Evolutionary conservation across 2,888 invertebrate genomes (phyloP).

Genomic region (Empis stercorea): DNA sequence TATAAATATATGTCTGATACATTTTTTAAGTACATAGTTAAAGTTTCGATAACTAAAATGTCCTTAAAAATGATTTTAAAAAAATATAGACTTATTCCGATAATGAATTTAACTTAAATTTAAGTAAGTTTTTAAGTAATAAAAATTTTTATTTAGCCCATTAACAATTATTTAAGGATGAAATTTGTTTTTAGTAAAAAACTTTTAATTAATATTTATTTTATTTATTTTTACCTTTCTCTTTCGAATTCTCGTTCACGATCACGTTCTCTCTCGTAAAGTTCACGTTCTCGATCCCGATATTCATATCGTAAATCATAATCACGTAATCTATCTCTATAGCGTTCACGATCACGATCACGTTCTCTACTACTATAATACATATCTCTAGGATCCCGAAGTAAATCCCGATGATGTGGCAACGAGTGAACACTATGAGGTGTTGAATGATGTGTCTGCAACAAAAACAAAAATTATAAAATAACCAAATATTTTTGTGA

Average conservation of each 20-base stretch:
- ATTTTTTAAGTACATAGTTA: too few relatives aligned
- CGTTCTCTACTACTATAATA: slow-evolving; percentile 37
- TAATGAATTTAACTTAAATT: too few relatives aligned
- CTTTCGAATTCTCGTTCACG: slow-evolving; percentile 35
- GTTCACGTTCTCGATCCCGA: slow-evolving; percentile 35
- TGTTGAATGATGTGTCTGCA: slow-evolving; percentile 37
- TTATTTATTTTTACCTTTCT: slow-evolving; percentile 26
- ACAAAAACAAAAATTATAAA: slow-evolving; percentile 12
- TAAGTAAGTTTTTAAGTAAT: too few relatives aligned
- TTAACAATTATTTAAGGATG: too few relatives aligned
- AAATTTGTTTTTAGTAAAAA: too few relatives aligned
- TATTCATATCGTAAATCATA: slow-evolving; percentile 36
- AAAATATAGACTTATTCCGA: too few relatives aligned
- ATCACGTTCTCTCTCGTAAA: slow-evolving; percentile 35
- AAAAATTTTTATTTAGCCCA: too few relatives aligned
- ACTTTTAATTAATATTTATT: too few relatives aligned
- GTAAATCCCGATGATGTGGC: slow-evolving; percentile 36
- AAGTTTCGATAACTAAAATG: too few relatives aligned
- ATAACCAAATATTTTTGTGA: background rate
- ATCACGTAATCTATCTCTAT: slow-evolving; percentile 34
- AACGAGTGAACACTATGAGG: slow-evolving; percentile 40
- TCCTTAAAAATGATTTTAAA: too few relatives aligned
- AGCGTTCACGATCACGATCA: slow-evolving; percentile 36
- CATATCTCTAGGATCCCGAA: slow-evolving; percentile 36
- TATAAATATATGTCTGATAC: too few relatives aligned